Evolutionary conservation across 2,113 vertebrate species (phyloP), one percentile per base, ranked within the genome.

Genomic region (Cyprinodon brontotheroides): DNA sequence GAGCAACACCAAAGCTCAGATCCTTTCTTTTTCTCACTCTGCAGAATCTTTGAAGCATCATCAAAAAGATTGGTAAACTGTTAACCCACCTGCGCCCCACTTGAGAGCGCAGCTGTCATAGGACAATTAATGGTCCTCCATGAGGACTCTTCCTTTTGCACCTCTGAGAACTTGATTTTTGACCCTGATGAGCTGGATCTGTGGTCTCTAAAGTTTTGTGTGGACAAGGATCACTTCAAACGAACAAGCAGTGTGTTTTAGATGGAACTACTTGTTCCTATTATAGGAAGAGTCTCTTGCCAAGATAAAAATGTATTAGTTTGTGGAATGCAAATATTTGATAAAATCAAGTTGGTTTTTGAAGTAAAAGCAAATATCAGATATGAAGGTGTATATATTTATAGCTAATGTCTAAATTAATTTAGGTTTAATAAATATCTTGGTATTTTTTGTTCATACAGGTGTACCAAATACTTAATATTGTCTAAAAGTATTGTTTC

Each of bases 1-100:
- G 29, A 57, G 17, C 50, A 47, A 22, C 1, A 22, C 29, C 15
- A 5, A 63, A 13, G 72, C 77, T 84, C 77, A 79, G 65, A 79
- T 72, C 65, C 65, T 77, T 61, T 39, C 77, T 83, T 82, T 47
- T 71, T 65, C 72, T 48, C 57, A 41, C 41, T 68, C 62, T 72
- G 40, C 29, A 40, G 64, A 74, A 64, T 13, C 36, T 59, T 17
- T 11, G 20, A 50, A 89, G 82, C 61, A 88, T 87, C 91, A 90
- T 94, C 78, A 73, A 57, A 72, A 0, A 92, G 89, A 94, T 94
- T 94, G 92, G 68, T 83, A 64, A 87, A 83, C 77, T 68, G 82
- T 86, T 77, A 72, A 77, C 64, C 80, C 94, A 95, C 92, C 93
- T 95, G 94, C 75, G 93, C 71, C 89, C 90, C 78, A 70, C 89